These are phyloP conservation scores for Notarius lentiginosus DNA, from an alignment of 2,113 vertebrate species.

Conservation along the genomic window DNA sequence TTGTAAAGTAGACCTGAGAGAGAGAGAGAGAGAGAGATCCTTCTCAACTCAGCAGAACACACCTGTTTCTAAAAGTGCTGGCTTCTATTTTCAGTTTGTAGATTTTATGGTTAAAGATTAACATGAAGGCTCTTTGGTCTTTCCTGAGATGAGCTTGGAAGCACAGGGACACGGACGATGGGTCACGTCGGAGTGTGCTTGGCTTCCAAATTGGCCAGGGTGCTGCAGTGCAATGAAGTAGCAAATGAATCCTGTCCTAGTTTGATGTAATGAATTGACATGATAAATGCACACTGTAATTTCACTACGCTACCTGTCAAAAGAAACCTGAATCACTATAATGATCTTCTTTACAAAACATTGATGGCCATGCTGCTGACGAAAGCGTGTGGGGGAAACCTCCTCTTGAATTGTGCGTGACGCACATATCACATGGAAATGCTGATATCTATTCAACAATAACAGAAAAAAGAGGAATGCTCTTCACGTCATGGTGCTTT, in stretches of 20 bases:
- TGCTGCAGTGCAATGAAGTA: not conserved
- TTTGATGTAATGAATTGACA: not conserved
- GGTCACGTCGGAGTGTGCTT: not conserved
- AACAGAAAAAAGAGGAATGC: constrained; percentile 3
- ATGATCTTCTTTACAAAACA: not conserved
- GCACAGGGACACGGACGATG: not conserved
- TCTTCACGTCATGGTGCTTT: constrained; percentile 9
- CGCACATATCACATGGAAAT: constrained; percentile 12
- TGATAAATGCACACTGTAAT: not conserved
- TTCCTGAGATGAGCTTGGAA: constrained; percentile 7
- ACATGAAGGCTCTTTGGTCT: constrained; percentile 60
- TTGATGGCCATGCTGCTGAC: not conserved
- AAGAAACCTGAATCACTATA: not conserved
- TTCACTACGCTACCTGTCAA: not conserved
- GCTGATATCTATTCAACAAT: not conserved
- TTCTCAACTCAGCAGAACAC: constrained; percentile 63
- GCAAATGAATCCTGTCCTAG: not conserved
- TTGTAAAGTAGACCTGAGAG: constrained; percentile 50
- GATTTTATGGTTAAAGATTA: constrained; percentile 74
- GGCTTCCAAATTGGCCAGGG: not conserved
- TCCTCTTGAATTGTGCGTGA: constrained; percentile 7
- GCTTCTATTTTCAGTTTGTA: constrained; percentile 55
- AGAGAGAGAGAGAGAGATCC: constrained; percentile 51
- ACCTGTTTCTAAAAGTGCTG: constrained; percentile 63
- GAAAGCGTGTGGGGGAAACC: not conserved